These are phyloP conservation scores for Parasteatoda tepidariorum DNA, from an alignment of 1,140 invertebrate species.

Conservation along the genomic window DNA sequence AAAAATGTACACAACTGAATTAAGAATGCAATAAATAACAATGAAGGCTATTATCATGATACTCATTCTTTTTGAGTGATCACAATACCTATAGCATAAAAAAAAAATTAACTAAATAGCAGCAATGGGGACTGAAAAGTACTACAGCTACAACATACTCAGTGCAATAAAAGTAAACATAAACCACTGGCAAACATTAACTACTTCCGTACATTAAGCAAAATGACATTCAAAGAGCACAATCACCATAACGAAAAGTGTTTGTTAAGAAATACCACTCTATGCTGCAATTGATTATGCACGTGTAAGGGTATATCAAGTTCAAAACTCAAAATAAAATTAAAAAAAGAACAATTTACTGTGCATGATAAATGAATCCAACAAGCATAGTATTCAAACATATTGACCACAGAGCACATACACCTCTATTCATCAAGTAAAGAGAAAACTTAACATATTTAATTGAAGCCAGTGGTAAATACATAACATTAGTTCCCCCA, in stretches of 20 bases:
- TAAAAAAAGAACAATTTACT: slow-evolving; percentile 49
- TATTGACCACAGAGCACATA: slow-evolving; percentile 40
- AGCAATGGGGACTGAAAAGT: slow-evolving; percentile 58
- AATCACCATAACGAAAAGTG: slow-evolving; percentile 54
- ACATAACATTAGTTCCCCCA: slow-evolving; percentile 55
- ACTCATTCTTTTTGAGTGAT: not conserved
- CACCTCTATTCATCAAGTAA: slow-evolving; percentile 42
- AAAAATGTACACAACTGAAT: slow-evolving; percentile 24
- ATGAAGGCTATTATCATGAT: slow-evolving; percentile 19
- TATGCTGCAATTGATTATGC: slow-evolving; percentile 24
- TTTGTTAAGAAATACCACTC: slow-evolving; percentile 42
- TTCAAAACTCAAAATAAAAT: slow-evolving; percentile 16
- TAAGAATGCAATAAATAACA: slow-evolving; percentile 27
- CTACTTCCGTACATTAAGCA: slow-evolving; percentile 49
- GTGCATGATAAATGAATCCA: slow-evolving; percentile 61
- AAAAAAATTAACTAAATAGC: slow-evolving; percentile 39
- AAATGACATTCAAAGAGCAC: slow-evolving; percentile 58
- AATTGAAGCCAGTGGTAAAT: slow-evolving; percentile 6
- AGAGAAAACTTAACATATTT: slow-evolving; percentile 18
- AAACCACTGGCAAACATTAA: slow-evolving; percentile 55
- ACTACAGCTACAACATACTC: slow-evolving; percentile 47
- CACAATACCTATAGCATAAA: slow-evolving; percentile 18
- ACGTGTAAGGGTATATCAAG: not conserved
- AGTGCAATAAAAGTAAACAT: slow-evolving; percentile 56
- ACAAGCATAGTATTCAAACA: slow-evolving; percentile 56